Evolutionary conservation across 2,113 vertebrate genomes (phyloP).

Genomic region (Oreochromis aureus): DNA sequence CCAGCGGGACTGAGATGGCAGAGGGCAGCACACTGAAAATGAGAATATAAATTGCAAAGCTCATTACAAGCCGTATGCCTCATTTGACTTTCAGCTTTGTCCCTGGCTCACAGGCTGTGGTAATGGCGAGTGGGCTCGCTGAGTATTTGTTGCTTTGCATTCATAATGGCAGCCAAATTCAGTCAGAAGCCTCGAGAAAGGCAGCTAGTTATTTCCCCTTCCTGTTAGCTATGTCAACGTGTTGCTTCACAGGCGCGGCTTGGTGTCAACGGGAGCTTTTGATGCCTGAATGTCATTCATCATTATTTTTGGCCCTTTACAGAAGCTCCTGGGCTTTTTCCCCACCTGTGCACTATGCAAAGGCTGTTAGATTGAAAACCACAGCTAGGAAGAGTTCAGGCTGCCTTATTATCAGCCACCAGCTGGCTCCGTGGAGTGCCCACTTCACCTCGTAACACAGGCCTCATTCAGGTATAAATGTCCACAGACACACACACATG

Average conservation of each 20-base stretch:
- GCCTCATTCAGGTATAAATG: conserved; percentile 68
- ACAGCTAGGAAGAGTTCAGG: conserved; percentile 51
- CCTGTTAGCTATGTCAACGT: background rate
- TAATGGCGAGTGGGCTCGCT: conserved; percentile 5
- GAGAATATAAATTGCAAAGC: conserved; percentile 21
- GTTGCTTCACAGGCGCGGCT: background rate
- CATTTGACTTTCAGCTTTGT: conserved; percentile 48
- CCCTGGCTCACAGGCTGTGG: conserved; percentile 30
- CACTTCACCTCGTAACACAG: conserved; percentile 64
- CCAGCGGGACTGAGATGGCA: conserved; percentile 1
- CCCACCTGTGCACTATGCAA: conserved; percentile 22
- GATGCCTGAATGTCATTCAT: conserved; percentile 8
- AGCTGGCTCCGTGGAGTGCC: conserved; percentile 65
- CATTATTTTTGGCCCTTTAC: conserved; percentile 5
- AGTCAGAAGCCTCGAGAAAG: background rate
- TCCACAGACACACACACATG: background rate
- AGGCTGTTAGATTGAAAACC: conserved; percentile 32
- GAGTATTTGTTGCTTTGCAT: conserved; percentile 9
- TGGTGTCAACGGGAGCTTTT: background rate
- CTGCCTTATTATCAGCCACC: conserved; percentile 48
- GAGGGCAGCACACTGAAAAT: background rate
- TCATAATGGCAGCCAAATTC: background rate
- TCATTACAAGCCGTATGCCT: conserved; percentile 16
- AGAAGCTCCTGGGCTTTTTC: background rate
- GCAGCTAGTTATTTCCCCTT: conserved; percentile 2